A percentile compares a stretch with the other conserved stretches of the same genome.
These are phyloP conservation scores for Pediacus dermestoides DNA, from an alignment of 2,888 invertebrate genomes.

Conservation along the genomic window DNA sequence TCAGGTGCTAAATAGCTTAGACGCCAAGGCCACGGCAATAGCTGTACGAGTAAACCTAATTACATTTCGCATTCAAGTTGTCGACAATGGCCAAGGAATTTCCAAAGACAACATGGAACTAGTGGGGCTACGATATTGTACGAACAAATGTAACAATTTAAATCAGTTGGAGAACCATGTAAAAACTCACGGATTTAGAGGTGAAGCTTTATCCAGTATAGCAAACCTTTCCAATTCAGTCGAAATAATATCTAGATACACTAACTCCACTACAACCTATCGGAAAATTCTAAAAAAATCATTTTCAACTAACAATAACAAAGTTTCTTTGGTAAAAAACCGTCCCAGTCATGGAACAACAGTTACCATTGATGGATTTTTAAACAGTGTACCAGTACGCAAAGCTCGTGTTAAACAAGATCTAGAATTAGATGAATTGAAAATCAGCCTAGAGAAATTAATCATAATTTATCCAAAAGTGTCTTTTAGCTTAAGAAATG, in stretches of 20 bases:
- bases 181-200: conserved; percentile 63
- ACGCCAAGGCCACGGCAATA: conserved; percentile 66
- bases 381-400: conserved; percentile 62
- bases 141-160: conserved; percentile 61
- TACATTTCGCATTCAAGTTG: conserved; percentile 64
- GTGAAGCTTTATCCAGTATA: conserved; percentile 66
- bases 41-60: conserved; percentile 64
- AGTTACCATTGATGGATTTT: conserved; percentile 63
- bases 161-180: conserved; percentile 54
- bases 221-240: conserved; percentile 15
- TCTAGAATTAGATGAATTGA: conserved; percentile 59
- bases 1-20: conserved; percentile 67
- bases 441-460: conserved; percentile 57
- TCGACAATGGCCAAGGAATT: conserved; percentile 75
- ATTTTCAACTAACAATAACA: background rate
- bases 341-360: conserved; percentile 71
- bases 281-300: background rate
- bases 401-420: conserved; percentile 53
- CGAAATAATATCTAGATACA: background rate
- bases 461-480: conserved; percentile 63
- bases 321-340: conserved; percentile 32
- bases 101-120: conserved; percentile 53
- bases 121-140: conserved; percentile 60
- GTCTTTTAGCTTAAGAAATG: conserved; percentile 68
- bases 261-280: background rate